Percentiles rank a stretch among this genome's conserved stretches.
phyloP scores from a whole-genome alignment of 2,113 vertebrate species.

The Arvicanthis niloticus region DNA sequence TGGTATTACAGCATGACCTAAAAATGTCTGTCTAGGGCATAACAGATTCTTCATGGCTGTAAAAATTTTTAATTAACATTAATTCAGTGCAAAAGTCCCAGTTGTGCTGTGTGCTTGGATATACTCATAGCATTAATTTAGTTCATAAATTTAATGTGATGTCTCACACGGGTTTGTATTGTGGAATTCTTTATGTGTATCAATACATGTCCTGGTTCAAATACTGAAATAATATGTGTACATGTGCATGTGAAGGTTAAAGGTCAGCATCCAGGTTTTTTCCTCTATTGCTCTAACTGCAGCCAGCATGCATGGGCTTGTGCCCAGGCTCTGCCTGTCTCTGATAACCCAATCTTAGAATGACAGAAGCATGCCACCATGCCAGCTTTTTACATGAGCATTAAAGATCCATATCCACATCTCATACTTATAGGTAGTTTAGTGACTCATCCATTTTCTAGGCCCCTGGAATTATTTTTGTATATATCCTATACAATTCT shows the following conservation, averaged over 20 bases:
- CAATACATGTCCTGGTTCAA: not conserved
- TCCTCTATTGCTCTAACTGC: not conserved
- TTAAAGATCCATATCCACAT: no score
- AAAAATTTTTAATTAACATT: not conserved
- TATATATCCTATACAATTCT: not conserved
- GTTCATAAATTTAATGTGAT: not conserved
- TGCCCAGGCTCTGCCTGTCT: not conserved
- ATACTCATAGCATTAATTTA: not conserved
- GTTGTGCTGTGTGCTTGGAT: not conserved
- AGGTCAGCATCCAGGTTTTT: not conserved
- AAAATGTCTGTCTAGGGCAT: not conserved
- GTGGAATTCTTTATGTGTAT: not conserved
- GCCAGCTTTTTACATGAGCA: not conserved
- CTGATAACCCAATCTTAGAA: not conserved
- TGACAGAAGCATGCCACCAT: not conserved
- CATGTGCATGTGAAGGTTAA: not conserved
- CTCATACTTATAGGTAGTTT: not conserved
- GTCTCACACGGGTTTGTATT: not conserved
- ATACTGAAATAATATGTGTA: not conserved
- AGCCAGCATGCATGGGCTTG: not conserved
- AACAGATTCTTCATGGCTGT: not conserved
- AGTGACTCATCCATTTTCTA: not conserved
- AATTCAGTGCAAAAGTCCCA: not conserved
- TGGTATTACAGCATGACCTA: not conserved
- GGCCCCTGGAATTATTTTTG: not conserved